Conservation (phyloP, 2,888 invertebrate genomes). For the Coenonympha arcania region DNA sequence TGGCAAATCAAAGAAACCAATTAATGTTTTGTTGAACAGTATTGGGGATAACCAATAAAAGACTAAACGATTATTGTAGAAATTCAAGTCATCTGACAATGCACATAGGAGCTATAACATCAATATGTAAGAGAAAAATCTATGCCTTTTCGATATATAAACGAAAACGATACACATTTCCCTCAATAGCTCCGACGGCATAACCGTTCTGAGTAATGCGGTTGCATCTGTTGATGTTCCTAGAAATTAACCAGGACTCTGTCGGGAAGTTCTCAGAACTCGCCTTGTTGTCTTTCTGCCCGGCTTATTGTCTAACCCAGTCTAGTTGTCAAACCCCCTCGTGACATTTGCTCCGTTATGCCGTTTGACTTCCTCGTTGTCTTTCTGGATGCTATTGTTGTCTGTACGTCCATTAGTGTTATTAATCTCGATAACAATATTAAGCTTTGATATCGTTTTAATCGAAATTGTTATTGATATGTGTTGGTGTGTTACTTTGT, state of each 20-base stretch:
- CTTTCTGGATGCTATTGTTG: conserved; percentile 4
- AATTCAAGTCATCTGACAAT: background rate
- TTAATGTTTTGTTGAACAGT: too few species aligned
- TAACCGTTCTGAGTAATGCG: conserved; percentile 34
- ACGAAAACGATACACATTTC: conserved; percentile 5
- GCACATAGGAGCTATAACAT: too few species aligned
- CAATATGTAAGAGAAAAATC: background rate
- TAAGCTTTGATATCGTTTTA: too few species aligned
- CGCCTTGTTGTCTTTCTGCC: conserved; percentile 43
- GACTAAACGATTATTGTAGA: background rate
- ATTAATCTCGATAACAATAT: conserved; percentile 3
- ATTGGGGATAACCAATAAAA: background rate
- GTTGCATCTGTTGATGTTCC: conserved; percentile 41
- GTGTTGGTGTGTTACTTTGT: too few species aligned
- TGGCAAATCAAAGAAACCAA: too few species aligned
- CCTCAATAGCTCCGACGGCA: conserved; percentile 22
- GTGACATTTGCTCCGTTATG: conserved; percentile 21
- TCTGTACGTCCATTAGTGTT: background rate
- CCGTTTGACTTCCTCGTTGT: conserved; percentile 25
- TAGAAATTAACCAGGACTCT: conserved; percentile 49
- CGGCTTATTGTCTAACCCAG: conserved; percentile 39
- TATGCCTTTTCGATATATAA: conserved; percentile 2
- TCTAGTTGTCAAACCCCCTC: conserved; percentile 22
- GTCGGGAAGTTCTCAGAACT: conserved; percentile 51
- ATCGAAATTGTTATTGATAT: too few species aligned